Percentiles rank a stretch among this genome's conserved stretches.
phyloP scores from a whole-genome alignment of 2,113 vertebrate genomes.

The Leptosomus discolor region DNA sequence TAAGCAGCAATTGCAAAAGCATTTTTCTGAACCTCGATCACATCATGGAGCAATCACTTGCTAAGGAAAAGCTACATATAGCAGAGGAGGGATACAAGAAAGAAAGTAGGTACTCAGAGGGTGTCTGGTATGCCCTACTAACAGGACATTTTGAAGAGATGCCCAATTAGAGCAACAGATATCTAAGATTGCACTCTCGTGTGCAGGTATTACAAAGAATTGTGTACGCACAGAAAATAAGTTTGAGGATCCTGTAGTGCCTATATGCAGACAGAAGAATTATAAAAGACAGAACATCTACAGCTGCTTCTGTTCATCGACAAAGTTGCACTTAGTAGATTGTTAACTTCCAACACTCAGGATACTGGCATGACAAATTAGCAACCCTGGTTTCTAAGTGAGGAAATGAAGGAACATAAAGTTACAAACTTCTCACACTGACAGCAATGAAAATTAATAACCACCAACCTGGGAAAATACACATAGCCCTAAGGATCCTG shows the following conservation, averaged over 20 bases:
- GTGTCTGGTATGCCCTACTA: neutral
- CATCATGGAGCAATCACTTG: neutral
- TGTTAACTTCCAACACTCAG: neutral
- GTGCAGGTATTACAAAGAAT: neutral
- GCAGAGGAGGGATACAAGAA: neutral
- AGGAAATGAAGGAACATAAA: neutral
- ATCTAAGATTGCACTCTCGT: neutral
- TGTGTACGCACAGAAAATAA: neutral
- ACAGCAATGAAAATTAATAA: neutral
- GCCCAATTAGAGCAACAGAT: neutral
- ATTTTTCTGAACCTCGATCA: neutral
- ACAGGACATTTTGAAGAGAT: neutral
- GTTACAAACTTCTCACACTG: neutral
- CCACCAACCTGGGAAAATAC: neutral
- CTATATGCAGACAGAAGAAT: neutral
- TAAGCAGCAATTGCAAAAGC: conserved; percentile 25
- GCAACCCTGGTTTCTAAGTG: neutral
- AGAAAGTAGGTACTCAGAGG: neutral
- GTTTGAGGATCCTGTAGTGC: neutral
- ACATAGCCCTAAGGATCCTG: neutral
- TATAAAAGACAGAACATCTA: neutral
- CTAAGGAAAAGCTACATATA: neutral
- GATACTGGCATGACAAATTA: neutral
- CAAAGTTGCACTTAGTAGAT: neutral
- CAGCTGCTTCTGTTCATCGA: neutral